These are phyloP conservation scores for Eulithis testata DNA, from an alignment of 2,888 invertebrate species.

Conservation along the genomic window DNA sequence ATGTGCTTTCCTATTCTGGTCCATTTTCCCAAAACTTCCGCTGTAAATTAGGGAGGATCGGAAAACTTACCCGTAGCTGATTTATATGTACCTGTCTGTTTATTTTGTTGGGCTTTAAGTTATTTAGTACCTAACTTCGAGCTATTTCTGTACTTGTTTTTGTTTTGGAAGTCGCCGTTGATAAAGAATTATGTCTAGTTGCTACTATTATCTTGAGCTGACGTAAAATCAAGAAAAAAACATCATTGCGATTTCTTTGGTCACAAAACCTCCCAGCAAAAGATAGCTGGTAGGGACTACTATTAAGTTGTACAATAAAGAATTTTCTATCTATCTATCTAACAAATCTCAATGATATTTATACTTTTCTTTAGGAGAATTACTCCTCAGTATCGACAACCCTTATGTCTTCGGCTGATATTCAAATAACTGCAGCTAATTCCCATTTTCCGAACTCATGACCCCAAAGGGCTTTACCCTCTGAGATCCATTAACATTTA, in stretches of 20 bases:
- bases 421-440: constrained; percentile 34
- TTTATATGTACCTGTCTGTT: constrained; percentile 3
- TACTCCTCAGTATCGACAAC: background rate
- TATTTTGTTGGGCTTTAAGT: background rate
- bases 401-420: background rate
- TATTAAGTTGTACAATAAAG: too few species aligned
- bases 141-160: too few species aligned
- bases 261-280: too few species aligned
- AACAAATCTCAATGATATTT: too few species aligned
- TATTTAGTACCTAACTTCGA: too few species aligned
- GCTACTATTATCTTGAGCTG: too few species aligned
- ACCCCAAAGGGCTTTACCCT: constrained; percentile 29
- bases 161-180: too few species aligned
- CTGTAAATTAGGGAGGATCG: constrained; percentile 8
- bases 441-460: constrained; percentile 24
- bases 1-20: constrained; percentile 5
- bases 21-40: constrained; percentile 3
- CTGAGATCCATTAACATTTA: constrained; percentile 24
- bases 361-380: background rate
- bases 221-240: too few species aligned
- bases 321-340: too few species aligned
- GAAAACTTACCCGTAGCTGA: background rate
- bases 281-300: too few species aligned
- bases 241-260: too few species aligned
- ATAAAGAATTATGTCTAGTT: too few species aligned